A percentile compares a stretch with the other conserved stretches of the same genome.
Conservation (phyloP, 2,888 invertebrate species). For the Iphiclides podalirius region DNA sequence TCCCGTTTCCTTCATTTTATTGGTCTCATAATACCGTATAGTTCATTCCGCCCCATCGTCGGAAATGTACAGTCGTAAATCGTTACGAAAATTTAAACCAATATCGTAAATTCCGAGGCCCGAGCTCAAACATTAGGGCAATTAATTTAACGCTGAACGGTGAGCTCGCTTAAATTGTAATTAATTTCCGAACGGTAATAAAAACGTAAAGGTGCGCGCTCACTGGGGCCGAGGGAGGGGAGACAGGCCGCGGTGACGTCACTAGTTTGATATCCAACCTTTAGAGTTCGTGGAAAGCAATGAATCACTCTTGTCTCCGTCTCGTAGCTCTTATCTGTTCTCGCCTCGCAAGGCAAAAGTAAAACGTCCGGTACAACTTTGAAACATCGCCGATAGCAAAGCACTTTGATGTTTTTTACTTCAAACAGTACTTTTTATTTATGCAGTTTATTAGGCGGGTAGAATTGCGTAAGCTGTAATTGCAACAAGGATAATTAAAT, state of each 20-base stretch:
- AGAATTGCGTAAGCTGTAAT: too few species aligned
- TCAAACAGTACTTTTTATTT: neutral
- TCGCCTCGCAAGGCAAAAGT: conserved; percentile 1
- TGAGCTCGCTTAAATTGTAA: conserved; percentile 30
- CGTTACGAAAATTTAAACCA: conserved; percentile 32
- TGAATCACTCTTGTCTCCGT: conserved; percentile 22
- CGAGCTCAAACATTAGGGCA: conserved; percentile 38
- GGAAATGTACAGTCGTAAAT: conserved; percentile 34
- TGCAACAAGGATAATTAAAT: too few species aligned
- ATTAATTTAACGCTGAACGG: conserved; percentile 34
- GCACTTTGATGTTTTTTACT: neutral
- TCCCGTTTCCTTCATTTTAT: conserved; percentile 16
- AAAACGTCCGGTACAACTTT: conserved; percentile 13
- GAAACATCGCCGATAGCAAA: conserved; percentile 2
- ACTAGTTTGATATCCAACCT: conserved; percentile 20
- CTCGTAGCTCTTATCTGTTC: conserved; percentile 10
- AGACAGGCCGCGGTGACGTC: conserved; percentile 4
- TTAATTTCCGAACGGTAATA: conserved; percentile 28
- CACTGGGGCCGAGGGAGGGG: neutral
- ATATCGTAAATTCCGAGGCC: conserved; percentile 36
- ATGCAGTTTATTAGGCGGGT: too few species aligned
- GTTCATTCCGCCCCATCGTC: conserved; percentile 24
- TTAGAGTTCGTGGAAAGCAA: conserved; percentile 19
- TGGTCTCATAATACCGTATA: conserved; percentile 18
- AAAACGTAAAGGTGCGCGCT: conserved; percentile 21